phyloP scores from a whole-genome alignment of 2,797 vertebrate genomes.

The Acanthurus leucopareius region DNA sequence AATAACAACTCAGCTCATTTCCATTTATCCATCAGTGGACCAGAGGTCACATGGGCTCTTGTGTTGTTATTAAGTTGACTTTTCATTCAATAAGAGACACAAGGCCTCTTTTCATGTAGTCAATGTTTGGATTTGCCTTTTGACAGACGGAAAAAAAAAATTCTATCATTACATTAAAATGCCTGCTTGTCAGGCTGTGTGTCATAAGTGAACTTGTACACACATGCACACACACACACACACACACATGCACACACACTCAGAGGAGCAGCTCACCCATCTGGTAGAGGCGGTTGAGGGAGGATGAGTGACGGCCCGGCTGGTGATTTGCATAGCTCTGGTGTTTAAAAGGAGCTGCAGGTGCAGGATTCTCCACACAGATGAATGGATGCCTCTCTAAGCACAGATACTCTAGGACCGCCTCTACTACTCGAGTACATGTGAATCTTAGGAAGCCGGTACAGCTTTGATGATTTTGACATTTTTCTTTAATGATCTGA shows the following conservation, averaged over 20 bases:
- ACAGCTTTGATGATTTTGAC: constrained; percentile 8
- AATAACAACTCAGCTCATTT: constrained; percentile 49
- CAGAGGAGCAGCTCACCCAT: constrained; percentile 56
- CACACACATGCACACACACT: constrained; percentile 45
- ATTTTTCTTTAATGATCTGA: constrained; percentile 26
- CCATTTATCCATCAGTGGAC: constrained; percentile 32
- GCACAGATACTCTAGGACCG: constrained; percentile 48
- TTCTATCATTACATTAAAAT: constrained; percentile 17
- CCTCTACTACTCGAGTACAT: constrained; percentile 6
- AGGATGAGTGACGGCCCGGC: constrained; percentile 73
- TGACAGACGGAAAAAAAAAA: constrained; percentile 1
- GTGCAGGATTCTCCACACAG: constrained; percentile 75
- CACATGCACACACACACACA: constrained; percentile 46
- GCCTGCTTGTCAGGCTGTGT: constrained; percentile 10
- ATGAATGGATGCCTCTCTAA: constrained; percentile 65
- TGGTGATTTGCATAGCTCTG: constrained; percentile 80
- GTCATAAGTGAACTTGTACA: constrained; percentile 26
- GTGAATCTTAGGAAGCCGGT: constrained; percentile 18
- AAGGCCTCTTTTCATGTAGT: not conserved
- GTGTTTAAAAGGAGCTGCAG: constrained; percentile 80
- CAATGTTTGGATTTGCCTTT: constrained; percentile 6
- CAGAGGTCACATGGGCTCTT: constrained; percentile 36
- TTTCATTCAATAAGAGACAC: constrained; percentile 22
- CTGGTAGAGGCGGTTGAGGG: constrained; percentile 71
- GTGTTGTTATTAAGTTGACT: constrained; percentile 22